Evolutionary conservation across 2,797 vertebrate genomes (phyloP).

Genomic region (Hydrocynus forskahlii): DNA sequence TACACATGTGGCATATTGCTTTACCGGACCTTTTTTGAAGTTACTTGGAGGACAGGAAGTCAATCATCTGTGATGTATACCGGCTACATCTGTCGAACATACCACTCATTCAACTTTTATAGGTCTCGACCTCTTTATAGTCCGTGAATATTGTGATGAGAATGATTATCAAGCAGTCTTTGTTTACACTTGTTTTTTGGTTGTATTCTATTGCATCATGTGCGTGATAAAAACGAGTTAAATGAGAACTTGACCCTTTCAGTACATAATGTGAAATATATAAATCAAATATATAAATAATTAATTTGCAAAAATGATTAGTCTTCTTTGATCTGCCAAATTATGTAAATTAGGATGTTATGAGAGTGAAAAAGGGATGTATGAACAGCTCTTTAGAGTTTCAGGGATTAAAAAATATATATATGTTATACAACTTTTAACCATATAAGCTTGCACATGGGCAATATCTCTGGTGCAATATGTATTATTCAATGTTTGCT

Average conservation of each 20-base stretch:
- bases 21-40: slow-evolving; percentile 22
- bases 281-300: too few relatives aligned
- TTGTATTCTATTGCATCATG: not conserved
- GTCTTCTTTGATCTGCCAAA: too few relatives aligned
- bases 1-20: slow-evolving; percentile 35
- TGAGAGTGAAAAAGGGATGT: too few relatives aligned
- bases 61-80: slow-evolving; percentile 34
- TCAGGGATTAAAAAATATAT: too few relatives aligned
- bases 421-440: not conserved
- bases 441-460: not conserved
- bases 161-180: not conserved
- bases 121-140: slow-evolving; percentile 17
- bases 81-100: slow-evolving; percentile 45
- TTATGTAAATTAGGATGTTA: too few relatives aligned
- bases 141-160: slow-evolving; percentile 11
- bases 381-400: too few relatives aligned
- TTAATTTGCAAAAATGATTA: too few relatives aligned
- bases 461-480: too few relatives aligned
- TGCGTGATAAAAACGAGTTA: too few relatives aligned
- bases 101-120: slow-evolving; percentile 3
- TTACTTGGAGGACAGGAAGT: slow-evolving; percentile 38
- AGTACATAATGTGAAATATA: too few relatives aligned
- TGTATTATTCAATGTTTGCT: accelerated
- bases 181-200: not conserved
- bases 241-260: too few relatives aligned